Base-by-base conservation (phyloP, 1,140 invertebrate genomes). In the Oreohelix idahoensis region DNA sequence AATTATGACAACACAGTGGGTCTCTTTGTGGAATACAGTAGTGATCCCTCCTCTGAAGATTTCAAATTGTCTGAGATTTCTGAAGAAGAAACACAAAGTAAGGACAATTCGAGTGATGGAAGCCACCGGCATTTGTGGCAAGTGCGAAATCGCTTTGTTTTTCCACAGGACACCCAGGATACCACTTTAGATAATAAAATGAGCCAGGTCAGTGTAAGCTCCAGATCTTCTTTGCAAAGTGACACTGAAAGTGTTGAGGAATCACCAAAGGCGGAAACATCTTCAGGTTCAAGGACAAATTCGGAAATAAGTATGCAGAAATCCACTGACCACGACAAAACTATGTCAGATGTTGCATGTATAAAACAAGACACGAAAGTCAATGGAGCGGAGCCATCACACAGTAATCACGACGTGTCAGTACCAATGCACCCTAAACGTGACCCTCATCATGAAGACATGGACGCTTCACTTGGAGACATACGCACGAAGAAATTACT, bases 31-130 rank as follows among this genome's bases (percentile, higher is more conserved):
- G 42, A 39, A 42, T 74, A 74, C 23, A 74, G 42, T 26, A 39
- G 42, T 26, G 36, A 63, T 32, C 38, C 32, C 51, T 36, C 51
- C 5, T n/a, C 17, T 17, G 51, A 32, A 17, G 39, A 23, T 38
- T 69, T 66, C 29, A 26, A 74, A 23, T 32, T 79, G 53, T 66
- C 77, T 63, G 13, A 79, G n/a, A 79, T 79, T 32, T 66, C 77
- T 23, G 77, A 79, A 42, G 77, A 79, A 66, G 77, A 39, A 8
- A 79, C 77, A 42, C 32, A 45, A 35, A 79, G 53, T 39, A 53
- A 79, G 53, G 77, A 79, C 5, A 53, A 53, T 35, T 8, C 58
- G 0, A 79, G 77, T 63, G 77, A 42, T 29, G 75, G 23, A 26
- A 42, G 38, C 38, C 20, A 26, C 5, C 8, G n/a, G 38, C 36